Evolutionary conservation across 2,113 vertebrate genomes (phyloP), one percentile per base, ranked within the genome.

Genomic region (Mormyrus lacerda): DNA sequence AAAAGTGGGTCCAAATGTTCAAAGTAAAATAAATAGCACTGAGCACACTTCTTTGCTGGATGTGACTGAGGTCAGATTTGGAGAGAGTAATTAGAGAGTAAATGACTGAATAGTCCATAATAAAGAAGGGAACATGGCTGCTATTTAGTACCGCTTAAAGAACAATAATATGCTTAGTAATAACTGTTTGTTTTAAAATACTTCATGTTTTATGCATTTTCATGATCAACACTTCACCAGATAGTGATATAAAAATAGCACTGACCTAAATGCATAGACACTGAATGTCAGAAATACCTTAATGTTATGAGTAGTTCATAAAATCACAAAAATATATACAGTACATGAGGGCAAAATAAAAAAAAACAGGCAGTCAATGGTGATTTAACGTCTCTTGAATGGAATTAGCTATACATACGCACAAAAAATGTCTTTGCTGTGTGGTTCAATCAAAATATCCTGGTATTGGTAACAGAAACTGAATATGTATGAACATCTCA

Each of bases 401-500:
- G 93, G 94, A 95, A 95, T 95, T 95, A 95, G 95, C 92, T 93
- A 93, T 94, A 93, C 93, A 95, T 65, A 65, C n/a, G n/a, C 61
- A 65, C n/a, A 87, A 65, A 15, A 91, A 95, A 94, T 92, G 93
- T 95, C 93, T 95, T 92, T 91, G 93, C 94, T 93, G 93, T 94
- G 15, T 73, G 93, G 94, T 94, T 95, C 94, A 96, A 96, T 95
- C 93, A 95, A 94, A 96, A 95, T 94, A 94, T 94, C 95, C 95
- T 94, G 95, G 95, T 95, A 94, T 94, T 94, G 92, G 95, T 95
- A 95, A 94, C 94, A 91, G 91, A 93, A 94, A 89, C 95, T 95
- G 95, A 96, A 96, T 96, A 96, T 96, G 95, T 95, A 95, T 96
- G 95, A 96, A 95, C 91, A 92, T 94, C 93, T 95, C 94, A 95